phyloP scores from a whole-genome alignment of 2,113 vertebrate species.

The Eurypyga helias region DNA sequence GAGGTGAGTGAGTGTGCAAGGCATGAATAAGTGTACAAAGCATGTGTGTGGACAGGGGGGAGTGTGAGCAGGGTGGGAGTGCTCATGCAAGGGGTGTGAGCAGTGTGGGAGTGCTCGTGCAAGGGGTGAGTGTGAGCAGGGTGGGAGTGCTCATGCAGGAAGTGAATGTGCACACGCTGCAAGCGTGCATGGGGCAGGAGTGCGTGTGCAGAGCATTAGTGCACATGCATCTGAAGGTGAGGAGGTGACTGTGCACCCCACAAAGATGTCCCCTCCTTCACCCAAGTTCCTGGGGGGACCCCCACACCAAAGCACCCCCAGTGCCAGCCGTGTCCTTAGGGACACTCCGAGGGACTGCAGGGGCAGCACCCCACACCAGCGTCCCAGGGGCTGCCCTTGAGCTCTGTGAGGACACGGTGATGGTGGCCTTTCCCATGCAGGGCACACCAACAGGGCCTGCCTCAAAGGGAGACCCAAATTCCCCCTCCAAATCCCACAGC shows the following conservation, averaged over 20 bases:
- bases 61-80: background rate
- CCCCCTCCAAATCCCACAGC: background rate
- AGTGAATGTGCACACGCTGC: too few species aligned
- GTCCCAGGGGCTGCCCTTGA: background rate
- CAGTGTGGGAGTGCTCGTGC: rapidly evolving
- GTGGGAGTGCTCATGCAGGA: too few species aligned
- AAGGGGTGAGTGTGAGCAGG: background rate
- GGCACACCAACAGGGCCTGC: background rate
- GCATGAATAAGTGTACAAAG: too few species aligned
- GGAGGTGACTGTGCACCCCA: background rate
- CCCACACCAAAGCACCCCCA: too few species aligned
- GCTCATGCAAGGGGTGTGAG: background rate
- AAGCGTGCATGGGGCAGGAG: too few species aligned
- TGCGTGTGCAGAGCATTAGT: background rate
- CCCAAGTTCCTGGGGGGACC: rapidly evolving
- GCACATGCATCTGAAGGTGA: rapidly evolving
- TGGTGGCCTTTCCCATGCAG: background rate
- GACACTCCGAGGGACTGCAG: background rate
- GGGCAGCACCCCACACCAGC: rapidly evolving
- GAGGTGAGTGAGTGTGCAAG: background rate
- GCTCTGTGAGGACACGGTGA: rapidly evolving
- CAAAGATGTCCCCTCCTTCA: background rate
- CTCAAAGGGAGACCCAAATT: background rate
- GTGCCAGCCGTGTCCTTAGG: rapidly evolving
- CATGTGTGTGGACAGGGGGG: too few species aligned